phyloP scores from a whole-genome alignment of 2,888 invertebrate genomes.

The Rhynchonema sp. region DNA sequence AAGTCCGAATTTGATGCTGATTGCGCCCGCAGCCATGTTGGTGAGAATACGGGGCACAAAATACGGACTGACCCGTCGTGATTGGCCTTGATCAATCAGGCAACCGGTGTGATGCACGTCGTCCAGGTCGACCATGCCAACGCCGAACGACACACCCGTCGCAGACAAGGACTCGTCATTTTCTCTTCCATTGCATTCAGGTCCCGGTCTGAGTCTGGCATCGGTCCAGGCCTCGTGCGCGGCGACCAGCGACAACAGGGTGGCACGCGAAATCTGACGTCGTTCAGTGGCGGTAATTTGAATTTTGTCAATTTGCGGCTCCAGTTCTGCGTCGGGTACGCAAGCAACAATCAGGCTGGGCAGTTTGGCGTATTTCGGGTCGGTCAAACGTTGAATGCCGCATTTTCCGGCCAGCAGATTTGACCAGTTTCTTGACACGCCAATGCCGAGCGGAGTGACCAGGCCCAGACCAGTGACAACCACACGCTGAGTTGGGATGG shows the following conservation, averaged over 20 bases:
- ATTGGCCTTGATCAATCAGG: slow-evolving; percentile 50
- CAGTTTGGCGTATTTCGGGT: slow-evolving; percentile 47
- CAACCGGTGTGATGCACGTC: slow-evolving; percentile 62
- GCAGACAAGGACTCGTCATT: slow-evolving; percentile 12
- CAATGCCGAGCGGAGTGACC: slow-evolving; percentile 65
- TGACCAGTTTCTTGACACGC: slow-evolving; percentile 52
- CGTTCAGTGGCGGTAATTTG: slow-evolving; percentile 48
- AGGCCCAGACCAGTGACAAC: slow-evolving; percentile 76
- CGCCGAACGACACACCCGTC: slow-evolving; percentile 43
- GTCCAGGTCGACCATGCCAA: slow-evolving; percentile 76
- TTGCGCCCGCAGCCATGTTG: slow-evolving; percentile 86
- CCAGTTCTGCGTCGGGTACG: slow-evolving; percentile 32
- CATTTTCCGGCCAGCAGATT: slow-evolving; percentile 52
- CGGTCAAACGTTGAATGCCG: slow-evolving; percentile 49
- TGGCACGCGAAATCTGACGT: slow-evolving; percentile 62
- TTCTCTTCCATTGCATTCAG: no score
- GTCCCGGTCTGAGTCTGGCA: slow-evolving; percentile 18
- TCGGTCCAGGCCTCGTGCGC: slow-evolving; percentile 56
- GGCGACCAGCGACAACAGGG: slow-evolving; percentile 58
- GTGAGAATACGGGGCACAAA: slow-evolving; percentile 80
- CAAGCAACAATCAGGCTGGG: slow-evolving; percentile 54
- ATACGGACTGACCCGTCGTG: slow-evolving; percentile 73
- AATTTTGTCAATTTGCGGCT: no score
- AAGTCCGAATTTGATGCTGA: slow-evolving; percentile 32
- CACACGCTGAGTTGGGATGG: slow-evolving; percentile 34